A percentile compares a stretch with the other conserved stretches of the same genome.
phyloP scores from a whole-genome alignment of 2,797 vertebrate species.

The Carapus acus region DNA sequence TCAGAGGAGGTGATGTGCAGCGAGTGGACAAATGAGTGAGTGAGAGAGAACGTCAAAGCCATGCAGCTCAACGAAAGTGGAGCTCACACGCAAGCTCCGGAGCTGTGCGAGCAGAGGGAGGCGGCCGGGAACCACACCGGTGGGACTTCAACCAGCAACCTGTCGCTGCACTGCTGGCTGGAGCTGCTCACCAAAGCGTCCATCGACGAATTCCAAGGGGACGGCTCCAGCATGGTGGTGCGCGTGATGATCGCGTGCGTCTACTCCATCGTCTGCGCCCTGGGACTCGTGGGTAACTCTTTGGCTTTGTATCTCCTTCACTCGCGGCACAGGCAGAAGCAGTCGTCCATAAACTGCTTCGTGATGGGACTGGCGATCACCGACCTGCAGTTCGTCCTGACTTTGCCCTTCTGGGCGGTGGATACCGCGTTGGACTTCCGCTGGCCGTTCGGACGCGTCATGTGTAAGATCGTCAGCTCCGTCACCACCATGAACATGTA shows the following conservation, averaged over 20 bases:
- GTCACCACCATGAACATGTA: constrained; percentile 80
- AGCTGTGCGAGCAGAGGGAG: constrained; percentile 64
- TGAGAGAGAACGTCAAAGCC: too few species aligned
- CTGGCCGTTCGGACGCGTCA: constrained; percentile 72
- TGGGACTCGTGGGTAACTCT: constrained; percentile 76
- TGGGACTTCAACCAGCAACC: constrained; percentile 53
- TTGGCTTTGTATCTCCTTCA: constrained; percentile 76
- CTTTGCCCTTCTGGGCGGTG: constrained; percentile 73
- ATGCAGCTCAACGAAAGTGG: constrained; percentile 68
- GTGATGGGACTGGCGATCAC: constrained; percentile 75
- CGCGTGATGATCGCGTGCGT: constrained; percentile 74
- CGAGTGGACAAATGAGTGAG: too few species aligned
- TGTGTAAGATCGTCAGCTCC: constrained; percentile 76
- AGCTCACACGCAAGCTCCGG: constrained; percentile 56
- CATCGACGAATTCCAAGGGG: constrained; percentile 66
- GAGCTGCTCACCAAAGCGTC: constrained; percentile 71
- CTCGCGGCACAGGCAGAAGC: constrained; percentile 72
- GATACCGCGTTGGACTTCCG: constrained; percentile 75
- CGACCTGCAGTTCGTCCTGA: constrained; percentile 75
- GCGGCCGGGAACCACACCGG: constrained; percentile 56
- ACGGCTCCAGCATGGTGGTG: constrained; percentile 65
- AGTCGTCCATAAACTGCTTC: constrained; percentile 72
- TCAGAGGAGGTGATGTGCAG: constrained; percentile 20
- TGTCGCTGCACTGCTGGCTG: constrained; percentile 76
- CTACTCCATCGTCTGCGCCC: constrained; percentile 74